Evolutionary conservation across 2,113 vertebrate species (phyloP).

Genomic region (Willisornis vidua): DNA sequence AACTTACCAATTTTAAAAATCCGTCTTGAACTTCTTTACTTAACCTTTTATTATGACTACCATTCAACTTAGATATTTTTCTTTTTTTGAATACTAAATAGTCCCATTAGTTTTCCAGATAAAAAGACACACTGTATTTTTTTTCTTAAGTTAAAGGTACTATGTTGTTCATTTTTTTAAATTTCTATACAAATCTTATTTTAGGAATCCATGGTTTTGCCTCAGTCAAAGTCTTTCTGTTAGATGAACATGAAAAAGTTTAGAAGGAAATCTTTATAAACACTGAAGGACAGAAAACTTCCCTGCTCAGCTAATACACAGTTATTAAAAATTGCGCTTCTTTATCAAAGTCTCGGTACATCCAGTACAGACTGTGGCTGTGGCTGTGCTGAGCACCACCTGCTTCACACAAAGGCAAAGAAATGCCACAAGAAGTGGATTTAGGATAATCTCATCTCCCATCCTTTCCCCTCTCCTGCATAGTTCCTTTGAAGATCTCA

Average conservation of each 20-base stretch:
- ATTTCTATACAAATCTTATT: not conserved
- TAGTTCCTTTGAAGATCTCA: not conserved
- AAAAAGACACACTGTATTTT: not conserved
- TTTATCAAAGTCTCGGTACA: not conserved
- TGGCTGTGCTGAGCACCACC: not conserved
- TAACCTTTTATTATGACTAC: conserved; percentile 16
- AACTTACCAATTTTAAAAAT: not conserved
- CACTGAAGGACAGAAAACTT: not conserved
- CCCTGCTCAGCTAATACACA: not conserved
- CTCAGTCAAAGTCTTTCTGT: not conserved
- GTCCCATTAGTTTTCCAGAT: not conserved
- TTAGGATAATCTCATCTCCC: not conserved
- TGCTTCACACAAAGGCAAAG: not conserved
- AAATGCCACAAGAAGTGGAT: not conserved
- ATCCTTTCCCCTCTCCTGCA: not conserved
- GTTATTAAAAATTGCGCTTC: not conserved
- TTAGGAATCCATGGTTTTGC: not conserved
- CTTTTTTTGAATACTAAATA: not conserved
- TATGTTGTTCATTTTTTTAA: not conserved
- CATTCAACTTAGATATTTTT: conserved; percentile 28
- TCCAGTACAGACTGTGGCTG: not conserved
- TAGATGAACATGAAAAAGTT: not conserved
- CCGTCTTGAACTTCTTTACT: not conserved
- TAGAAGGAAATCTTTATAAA: not conserved
- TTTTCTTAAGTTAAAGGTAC: not conserved